phyloP scores from a whole-genome alignment of 2,113 vertebrate genomes.

The Ibidorhyncha struthersii region DNA sequence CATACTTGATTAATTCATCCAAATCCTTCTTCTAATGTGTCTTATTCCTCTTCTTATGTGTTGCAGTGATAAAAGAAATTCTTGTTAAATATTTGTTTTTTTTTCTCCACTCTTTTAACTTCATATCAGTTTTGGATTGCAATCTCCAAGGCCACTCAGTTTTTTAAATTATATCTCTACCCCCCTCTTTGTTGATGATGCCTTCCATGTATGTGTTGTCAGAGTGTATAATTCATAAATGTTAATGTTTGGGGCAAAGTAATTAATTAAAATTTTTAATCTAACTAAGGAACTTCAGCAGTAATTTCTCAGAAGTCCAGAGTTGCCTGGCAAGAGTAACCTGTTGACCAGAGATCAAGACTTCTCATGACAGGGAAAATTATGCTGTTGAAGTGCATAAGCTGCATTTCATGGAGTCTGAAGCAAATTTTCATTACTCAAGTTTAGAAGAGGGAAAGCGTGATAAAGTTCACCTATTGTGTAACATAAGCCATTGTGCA shows the following conservation, averaged over 20 bases:
- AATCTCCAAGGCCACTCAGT: neutral
- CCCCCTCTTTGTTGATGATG: fast-evolving
- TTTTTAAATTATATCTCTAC: neutral
- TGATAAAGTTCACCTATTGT: neutral
- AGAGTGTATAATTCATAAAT: neutral
- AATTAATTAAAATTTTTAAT: neutral
- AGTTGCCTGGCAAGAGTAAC: neutral
- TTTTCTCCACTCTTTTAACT: neutral
- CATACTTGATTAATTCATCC: neutral
- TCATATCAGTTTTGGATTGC: neutral
- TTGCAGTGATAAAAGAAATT: neutral
- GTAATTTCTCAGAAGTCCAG: neutral
- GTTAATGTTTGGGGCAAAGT: fast-evolving
- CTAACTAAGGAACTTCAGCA: neutral
- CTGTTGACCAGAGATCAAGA: neutral
- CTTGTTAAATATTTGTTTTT: neutral
- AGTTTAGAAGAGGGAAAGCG: neutral
- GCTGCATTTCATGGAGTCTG: neutral
- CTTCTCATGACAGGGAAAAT: neutral
- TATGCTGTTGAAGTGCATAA: neutral
- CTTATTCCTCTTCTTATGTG: neutral
- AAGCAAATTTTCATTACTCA: neutral
- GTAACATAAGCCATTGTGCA: neutral
- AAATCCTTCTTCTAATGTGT: neutral
- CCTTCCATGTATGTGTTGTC: neutral